Evolutionary conservation across 2,888 invertebrate genomes (phyloP).

Genomic region (Suillia variegata): DNA sequence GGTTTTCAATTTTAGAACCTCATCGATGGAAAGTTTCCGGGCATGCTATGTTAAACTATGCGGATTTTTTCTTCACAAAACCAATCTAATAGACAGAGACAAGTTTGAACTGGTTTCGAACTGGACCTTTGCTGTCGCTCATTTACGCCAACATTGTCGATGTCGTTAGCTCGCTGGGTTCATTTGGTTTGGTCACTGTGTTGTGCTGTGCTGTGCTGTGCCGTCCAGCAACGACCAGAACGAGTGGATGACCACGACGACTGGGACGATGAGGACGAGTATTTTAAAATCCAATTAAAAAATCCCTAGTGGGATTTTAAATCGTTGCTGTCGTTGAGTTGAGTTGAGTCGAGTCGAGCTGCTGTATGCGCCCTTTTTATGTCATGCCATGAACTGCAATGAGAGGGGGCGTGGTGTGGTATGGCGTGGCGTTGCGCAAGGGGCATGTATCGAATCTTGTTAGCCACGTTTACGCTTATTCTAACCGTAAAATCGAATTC

Average conservation of each 20-base stretch:
- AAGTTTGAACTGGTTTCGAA: not conserved
- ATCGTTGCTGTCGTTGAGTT: constrained; percentile 39
- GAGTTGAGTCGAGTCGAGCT: too few relatives aligned
- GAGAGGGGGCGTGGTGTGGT: not conserved
- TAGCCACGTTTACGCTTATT: constrained; percentile 56
- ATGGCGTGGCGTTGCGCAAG: too few relatives aligned
- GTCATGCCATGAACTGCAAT: not conserved
- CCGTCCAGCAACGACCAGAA: not conserved
- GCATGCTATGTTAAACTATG: too few relatives aligned
- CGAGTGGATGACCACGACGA: constrained; percentile 43
- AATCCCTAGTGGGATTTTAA: constrained; percentile 57
- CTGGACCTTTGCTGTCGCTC: not conserved
- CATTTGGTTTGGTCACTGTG: constrained; percentile 36
- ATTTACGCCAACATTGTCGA: not conserved
- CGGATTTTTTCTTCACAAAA: too few relatives aligned
- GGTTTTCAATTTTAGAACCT: too few relatives aligned
- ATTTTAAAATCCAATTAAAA: constrained; percentile 63
- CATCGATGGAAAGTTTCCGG: too few relatives aligned
- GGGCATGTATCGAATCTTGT: constrained; percentile 43
- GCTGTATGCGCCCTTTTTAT: too few relatives aligned
- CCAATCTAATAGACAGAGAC: too few relatives aligned
- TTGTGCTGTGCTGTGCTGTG: constrained; percentile 1
- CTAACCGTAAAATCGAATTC: constrained; percentile 28
- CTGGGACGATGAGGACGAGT: too few relatives aligned
- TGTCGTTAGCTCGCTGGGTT: not conserved